Evolutionary conservation across 2,113 vertebrate species (phyloP).

Genomic region (Corythoichthys intestinalis): DNA sequence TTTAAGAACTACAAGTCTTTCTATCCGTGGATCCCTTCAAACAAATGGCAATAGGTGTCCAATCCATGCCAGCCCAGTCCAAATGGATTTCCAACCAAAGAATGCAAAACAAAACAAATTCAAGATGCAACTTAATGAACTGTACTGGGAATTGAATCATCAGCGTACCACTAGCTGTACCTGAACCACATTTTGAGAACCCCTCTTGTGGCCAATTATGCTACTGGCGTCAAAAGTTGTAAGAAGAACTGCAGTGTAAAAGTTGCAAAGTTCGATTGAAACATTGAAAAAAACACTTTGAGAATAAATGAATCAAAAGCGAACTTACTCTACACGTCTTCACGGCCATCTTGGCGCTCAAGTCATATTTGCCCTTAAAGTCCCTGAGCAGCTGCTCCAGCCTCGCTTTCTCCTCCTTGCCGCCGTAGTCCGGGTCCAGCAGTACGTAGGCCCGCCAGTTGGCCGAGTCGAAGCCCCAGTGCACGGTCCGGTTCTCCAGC

Average conservation of each 20-base stretch:
- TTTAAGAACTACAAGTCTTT: no score
- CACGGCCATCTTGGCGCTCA: slow-evolving; percentile 83
- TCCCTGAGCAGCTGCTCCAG: slow-evolving; percentile 87
- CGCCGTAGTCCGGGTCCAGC: slow-evolving; percentile 90
- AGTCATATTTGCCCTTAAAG: slow-evolving; percentile 91
- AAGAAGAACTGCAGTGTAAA: background rate
- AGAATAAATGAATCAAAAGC: slow-evolving; percentile 15
- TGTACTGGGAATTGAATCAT: no score
- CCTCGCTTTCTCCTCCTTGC: slow-evolving; percentile 85
- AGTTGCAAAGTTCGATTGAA: background rate
- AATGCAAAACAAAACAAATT: no score
- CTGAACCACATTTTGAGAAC: no score
- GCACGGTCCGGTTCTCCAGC: slow-evolving; percentile 95
- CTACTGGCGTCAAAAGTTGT: background rate
- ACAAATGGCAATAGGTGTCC: no score
- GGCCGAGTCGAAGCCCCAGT: slow-evolving; percentile 98
- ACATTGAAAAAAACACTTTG: background rate
- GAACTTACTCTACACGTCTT: slow-evolving; percentile 86
- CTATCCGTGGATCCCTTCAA: no score
- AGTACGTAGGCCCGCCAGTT: slow-evolving; percentile 97
- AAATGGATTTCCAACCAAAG: no score
- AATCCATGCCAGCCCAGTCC: no score
- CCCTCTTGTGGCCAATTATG: no score
- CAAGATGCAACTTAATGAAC: no score
- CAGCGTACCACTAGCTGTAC: no score